Percentiles rank a stretch among this genome's conserved stretches.
phyloP scores from a whole-genome alignment of 1,140 invertebrate species.

The Drosophila mayri region DNA sequence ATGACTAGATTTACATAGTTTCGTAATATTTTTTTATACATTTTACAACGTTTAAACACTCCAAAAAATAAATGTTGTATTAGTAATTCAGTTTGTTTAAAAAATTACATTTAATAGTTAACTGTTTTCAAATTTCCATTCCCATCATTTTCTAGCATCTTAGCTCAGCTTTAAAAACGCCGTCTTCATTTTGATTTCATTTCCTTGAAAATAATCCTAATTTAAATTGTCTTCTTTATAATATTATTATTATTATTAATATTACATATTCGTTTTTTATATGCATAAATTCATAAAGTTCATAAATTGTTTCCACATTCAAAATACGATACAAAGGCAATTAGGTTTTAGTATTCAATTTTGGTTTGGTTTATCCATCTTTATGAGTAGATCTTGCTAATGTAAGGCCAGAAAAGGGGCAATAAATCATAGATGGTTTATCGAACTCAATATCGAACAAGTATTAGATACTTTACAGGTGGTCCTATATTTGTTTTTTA shows the following conservation, averaged over 20 bases:
- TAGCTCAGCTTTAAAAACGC: constrained; percentile 36
- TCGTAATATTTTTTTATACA: constrained; percentile 53
- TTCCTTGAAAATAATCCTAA: constrained; percentile 70
- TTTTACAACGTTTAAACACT: constrained; percentile 81
- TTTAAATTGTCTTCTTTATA: constrained; percentile 50
- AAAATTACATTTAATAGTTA: constrained; percentile 83
- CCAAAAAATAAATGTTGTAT: constrained; percentile 82
- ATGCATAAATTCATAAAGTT: constrained; percentile 75
- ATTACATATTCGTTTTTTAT: constrained; percentile 37
- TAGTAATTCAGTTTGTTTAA: constrained; percentile 70
- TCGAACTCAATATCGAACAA: constrained; percentile 52
- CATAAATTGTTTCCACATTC: constrained; percentile 73
- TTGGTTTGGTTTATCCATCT: constrained; percentile 37
- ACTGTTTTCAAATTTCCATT: constrained; percentile 74
- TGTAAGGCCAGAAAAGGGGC: constrained; percentile 49
- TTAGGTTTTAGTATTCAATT: constrained; percentile 66
- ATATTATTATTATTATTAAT: constrained; percentile 28
- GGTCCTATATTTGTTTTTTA: constrained; percentile 57
- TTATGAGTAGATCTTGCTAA: constrained; percentile 49
- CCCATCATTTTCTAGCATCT: constrained; percentile 1
- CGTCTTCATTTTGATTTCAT: constrained; percentile 71
- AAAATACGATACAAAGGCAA: constrained; percentile 81
- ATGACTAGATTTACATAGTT: constrained; percentile 49
- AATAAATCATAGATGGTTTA: constrained; percentile 29
- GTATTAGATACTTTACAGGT: constrained; percentile 76